Evolutionary conservation across 2,113 vertebrate genomes (phyloP), one percentile per base, ranked within the genome.

Genomic region (Coryphaenoides rupestris): DNA sequence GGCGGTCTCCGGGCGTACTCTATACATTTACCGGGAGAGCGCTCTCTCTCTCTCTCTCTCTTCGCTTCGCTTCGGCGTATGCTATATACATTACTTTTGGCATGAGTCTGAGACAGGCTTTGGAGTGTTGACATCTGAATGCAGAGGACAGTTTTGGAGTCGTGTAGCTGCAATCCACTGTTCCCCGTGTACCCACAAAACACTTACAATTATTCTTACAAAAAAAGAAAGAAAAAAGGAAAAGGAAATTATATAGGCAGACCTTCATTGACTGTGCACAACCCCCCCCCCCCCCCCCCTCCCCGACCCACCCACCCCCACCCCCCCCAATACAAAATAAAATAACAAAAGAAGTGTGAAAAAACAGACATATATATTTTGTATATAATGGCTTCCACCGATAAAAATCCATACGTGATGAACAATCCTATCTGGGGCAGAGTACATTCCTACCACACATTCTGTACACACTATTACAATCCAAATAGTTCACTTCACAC

Each of bases 391-490:
- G 86, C 91, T 91, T 81, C 82, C 91, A 91, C 83, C 85, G 88
- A 90, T 83, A 62, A 40, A n/a, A 83, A 88, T 90, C 88, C 86
- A 89, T 81, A 86, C 84, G 91, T 89, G 68, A 91, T 88, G 89
- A 94, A 95, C 93, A 94, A 85, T 89, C 81, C 80, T 82, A 82
- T 82, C 83, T 79, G 85, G 76, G 80, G 65, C 72, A 59, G 59
- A 74, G 78, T 88, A 90, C 89, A 90, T 89, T 89, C 88, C 83
- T 85, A 84, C 92, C 92, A 91, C 92, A 95, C 92, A 95, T 93
- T 96, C 94, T 96, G 93, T 96, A 96, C 93, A 94, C 91, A 91
- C 83, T 80, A 84, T 94, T 94, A 97, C 89, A 95, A 97, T 94
- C 92, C 92, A 93, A 92, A 91, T 88, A 91, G 47, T 94, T 95